A percentile compares a stretch with the other conserved stretches of the same genome.
Evolutionary conservation across 2,888 invertebrate species (phyloP).

Genomic region (Erebia epiphron): DNA sequence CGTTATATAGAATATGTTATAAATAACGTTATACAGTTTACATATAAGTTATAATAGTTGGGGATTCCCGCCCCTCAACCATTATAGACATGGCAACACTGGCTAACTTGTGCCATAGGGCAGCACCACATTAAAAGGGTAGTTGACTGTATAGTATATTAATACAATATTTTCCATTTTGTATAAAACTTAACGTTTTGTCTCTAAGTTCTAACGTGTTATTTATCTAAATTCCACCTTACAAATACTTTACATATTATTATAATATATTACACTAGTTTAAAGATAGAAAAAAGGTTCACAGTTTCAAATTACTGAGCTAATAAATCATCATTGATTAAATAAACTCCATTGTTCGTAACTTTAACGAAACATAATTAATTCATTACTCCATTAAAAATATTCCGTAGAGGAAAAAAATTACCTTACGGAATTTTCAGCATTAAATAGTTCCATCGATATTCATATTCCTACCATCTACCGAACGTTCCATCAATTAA

Average conservation of each 20-base stretch:
- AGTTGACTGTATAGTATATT: slow-evolving; percentile 12
- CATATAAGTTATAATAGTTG: slow-evolving; percentile 1
- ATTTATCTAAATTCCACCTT: no score
- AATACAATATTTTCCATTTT: no score
- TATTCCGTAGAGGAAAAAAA: background rate
- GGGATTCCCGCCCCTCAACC: slow-evolving; percentile 33
- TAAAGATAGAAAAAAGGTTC: no score
- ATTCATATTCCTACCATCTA: no score
- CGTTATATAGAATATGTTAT: background rate
- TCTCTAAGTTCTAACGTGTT: no score
- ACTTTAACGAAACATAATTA: background rate
- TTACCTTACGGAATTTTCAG: background rate
- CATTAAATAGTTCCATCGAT: background rate
- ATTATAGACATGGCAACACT: slow-evolving; percentile 5
- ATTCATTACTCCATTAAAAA: no score
- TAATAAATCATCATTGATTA: background rate
- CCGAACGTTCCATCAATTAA: no score
- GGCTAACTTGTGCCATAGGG: slow-evolving; percentile 11
- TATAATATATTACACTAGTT: no score
- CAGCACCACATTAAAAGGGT: slow-evolving; percentile 8
- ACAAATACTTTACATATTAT: no score
- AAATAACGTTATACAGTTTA: background rate
- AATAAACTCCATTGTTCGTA: background rate
- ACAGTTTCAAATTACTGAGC: no score
- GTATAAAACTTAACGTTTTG: no score